Evolutionary conservation across 2,888 invertebrate genomes (phyloP), one percentile per base, ranked within the genome.

Genomic region (Macroteleia sp.): DNA sequence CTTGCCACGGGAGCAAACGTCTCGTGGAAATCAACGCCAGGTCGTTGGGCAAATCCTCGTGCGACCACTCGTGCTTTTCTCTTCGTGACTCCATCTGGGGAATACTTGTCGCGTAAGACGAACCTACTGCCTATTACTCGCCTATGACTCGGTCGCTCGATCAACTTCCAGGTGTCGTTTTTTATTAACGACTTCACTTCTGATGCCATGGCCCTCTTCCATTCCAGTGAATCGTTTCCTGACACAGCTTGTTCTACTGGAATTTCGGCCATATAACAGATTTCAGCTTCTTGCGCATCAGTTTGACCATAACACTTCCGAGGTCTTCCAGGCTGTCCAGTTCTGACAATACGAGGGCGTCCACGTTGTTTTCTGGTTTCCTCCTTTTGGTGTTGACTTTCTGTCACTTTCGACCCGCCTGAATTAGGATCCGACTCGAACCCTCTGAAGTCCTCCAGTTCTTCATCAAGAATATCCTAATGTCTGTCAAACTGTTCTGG

Each of bases 71-170:
- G 39, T 1, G 39, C 32, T 9, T 16, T 46, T 28, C n/a, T 52
- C 42, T 20, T 34, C 46, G 17, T 56, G 36, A n/a, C 64, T 66
- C 19, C 64, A 17, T 9, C 2, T 3, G 39, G 17, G 9, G 6
- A 9, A 17, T 39, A 17, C 17, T 39, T 39, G 17, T 39, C 17
- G 3, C 39, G 16, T 4, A 39, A 10, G 3, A 17, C 9, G 2
- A 39, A 16, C 9, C 57, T 57, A 17, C 62, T 50, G 0, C 69
- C 77, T 17, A 77, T 46, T 6, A 74, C 41, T 3, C 54, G 74
- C 0, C 12, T 6, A 8, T 41, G 20, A n/a, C 61, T 10, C 2
- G 75, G 79, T 2, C 75, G 75, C 3, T 75, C 50, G 1, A 44
- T 14, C 0, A 59, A 14, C 3, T 41, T 8, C 59, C 64, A 66